Evolutionary conservation across 2,797 vertebrate genomes (phyloP).

Genomic region (Oreochromis mossambicus): DNA sequence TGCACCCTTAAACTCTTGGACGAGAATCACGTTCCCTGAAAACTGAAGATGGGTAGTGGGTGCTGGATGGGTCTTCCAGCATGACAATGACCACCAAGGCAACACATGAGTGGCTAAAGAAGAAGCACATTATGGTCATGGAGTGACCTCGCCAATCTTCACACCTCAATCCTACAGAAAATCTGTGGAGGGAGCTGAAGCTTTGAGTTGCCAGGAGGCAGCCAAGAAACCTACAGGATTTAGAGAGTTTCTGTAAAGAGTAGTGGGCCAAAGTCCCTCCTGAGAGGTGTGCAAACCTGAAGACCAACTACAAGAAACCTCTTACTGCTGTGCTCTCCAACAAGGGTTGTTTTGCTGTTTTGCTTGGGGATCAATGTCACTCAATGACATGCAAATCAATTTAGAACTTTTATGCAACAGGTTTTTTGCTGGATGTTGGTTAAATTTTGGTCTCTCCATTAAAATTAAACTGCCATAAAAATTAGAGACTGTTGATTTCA

Average conservation of each 20-base stretch:
- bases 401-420: background rate
- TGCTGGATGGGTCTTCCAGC: background rate
- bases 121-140: background rate
- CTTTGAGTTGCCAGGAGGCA: background rate
- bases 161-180: background rate
- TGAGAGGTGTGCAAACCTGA: background rate
- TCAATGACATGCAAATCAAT: background rate
- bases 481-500: background rate
- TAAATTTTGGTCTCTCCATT: background rate
- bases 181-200: background rate
- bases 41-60: background rate
- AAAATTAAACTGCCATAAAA: background rate
- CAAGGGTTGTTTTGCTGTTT: background rate
- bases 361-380: background rate
- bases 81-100: background rate
- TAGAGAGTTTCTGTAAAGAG: background rate
- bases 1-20: background rate
- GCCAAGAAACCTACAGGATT: background rate
- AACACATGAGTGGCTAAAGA: background rate
- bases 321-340: background rate
- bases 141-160: background rate
- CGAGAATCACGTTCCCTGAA: background rate
- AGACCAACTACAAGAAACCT: background rate
- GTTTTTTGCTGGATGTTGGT: background rate
- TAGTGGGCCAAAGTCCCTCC: background rate